Base-by-base conservation (phyloP, 64 coral and sea anemone genomes). In the Dendrophyllia cribrosa region DNA sequence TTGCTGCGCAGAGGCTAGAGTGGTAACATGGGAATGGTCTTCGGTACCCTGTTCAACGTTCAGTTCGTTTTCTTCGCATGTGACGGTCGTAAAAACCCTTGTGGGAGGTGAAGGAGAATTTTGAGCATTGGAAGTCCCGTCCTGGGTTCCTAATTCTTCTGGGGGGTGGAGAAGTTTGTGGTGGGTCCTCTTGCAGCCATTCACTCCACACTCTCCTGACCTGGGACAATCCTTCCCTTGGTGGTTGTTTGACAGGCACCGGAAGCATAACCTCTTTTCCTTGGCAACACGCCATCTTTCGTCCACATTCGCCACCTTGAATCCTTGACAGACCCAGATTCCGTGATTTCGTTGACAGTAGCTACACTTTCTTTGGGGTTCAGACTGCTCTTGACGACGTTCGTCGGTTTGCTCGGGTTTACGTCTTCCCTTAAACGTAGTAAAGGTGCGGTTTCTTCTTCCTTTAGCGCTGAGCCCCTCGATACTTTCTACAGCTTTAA, bases 181-280 rank as follows among this genome's bases (percentile, higher is more conserved):
- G 50, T 93, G 91, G 13, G 58, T 70, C 4, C 51, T 51, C 70
- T 87, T 49, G 14, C 91, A 93, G 23, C 82, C 91, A 93, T 78
- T 53, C 7, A 87, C 46, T 25, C 55, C 83, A 66, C 64, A 93
- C 4, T 22, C 16, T 58, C 84, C 7, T 12, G 79, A 61, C 68
- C 59, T 59, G 3, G 24, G 51, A 48, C 87, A 76, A 17, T 44
- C 13, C 43, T 74, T 77, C 4, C 91, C 91, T 16, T 56, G 15
- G 50, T 93, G 83, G 10, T 72, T 84, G 52, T 4, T 70, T 12
- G 81, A 70, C n/a, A 93, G 55, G 59, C 91, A 93, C 17, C 91
- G 72, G 23, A 61, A 93, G 23, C 82, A 92, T n/a, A 93, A n/a
- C 45, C 61, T 46, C 5, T 86, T 44, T 16, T 93, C 84, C 21